Base-by-base conservation (phyloP, 2,888 invertebrate genomes). In the Hylaea fasciaria region DNA sequence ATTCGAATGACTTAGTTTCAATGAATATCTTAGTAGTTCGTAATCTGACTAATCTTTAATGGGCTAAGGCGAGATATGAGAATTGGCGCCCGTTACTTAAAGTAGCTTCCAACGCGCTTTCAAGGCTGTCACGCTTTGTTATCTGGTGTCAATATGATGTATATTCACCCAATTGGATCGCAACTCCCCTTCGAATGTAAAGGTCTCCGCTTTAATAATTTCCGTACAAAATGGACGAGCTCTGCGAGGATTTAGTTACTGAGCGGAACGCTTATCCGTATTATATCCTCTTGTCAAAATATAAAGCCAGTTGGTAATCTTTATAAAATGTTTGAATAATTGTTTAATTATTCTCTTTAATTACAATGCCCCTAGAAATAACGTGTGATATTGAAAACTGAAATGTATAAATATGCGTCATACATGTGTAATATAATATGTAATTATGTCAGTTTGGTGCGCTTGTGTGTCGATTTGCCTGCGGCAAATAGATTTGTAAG, bases 201-300 rank as follows among this genome's bases (percentile, higher is more conserved):
- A 32, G 39, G 32, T 54, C 45, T 45, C n/a, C 13, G 44, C 22
- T 49, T 59, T 49, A 49, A 40, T 40, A 39, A 49, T 49, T 43
- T 57, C 28, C 12, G 8, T 22, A 46, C 35, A 8, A 53, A 62
- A 53, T 45, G 53, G 45, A 49, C 52, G 40, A 5, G 48, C 41
- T 47, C 44, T 39, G 48, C 12, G 47, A 44, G 56, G 57, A 49
- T 57, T 61, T 57, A 46, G 50, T 35, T 14, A 53, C 35, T 45
- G 54, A 62, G 46, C 44, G 46, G 46, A 49, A 49, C n/a, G 57
- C 50, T 62, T 62, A 57, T 54, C 62, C 57, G 40, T 35, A 35
- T 57, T 49, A 45, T 49, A 41, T 43, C 47, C 57, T 17, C 57
- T 53, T 57, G 57, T 62, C 62, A 62, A 57, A 62, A 54, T 50